Base-by-base conservation (phyloP, 2,797 vertebrate species). In the Denticeps clupeoides region DNA sequence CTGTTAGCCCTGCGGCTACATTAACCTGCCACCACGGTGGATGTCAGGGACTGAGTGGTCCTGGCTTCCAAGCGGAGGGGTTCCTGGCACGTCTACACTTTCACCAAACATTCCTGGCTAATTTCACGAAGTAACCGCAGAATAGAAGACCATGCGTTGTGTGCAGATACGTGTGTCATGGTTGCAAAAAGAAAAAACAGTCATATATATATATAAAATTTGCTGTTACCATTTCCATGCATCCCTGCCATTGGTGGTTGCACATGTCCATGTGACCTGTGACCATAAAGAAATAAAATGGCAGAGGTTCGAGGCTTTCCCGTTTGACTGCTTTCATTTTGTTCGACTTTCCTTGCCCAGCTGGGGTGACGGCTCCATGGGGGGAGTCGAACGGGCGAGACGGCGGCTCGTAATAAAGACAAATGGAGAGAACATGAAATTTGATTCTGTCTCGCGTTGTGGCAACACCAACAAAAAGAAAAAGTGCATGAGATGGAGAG, bases 391-490 rank as follows among this genome's bases (percentile, higher is more conserved):
- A 76, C 51, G 63, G 51, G 67, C 70, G 71, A 72, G 83, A 83
- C 80, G 79, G 74, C 65, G 69, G 62, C 67, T 67, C 67, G 50
- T 83, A 82, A 84, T 83, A 81, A 81, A 84, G 81, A 82, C 80
- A 77, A 83, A 83, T 84, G 73, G 72, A 60, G 59, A 47, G 69
- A 77, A 77, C 73, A 71, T 78, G 69, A 81, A 81, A 83, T 84
- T 75, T 80, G 72, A 83, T 83, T 79, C 66, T 72, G 75, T 73
- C 72, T 72, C 64, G 60, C 64, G 49, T 68, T 74, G 64, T 64
- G 60, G 73, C 71, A 75, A 78, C 65, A 67, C 68, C 78, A 47
- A 46, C 64, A 56, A 61, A 67, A 69, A 32, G 16, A 53, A 15
- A 28, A 37, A 45, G 45, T 43, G 37, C 48, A 29, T 33, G 44